A percentile compares a stretch with the other conserved stretches of the same genome.
Evolutionary conservation across 2,888 invertebrate genomes (phyloP).

Genomic region (Galerucella nymphaeae): DNA sequence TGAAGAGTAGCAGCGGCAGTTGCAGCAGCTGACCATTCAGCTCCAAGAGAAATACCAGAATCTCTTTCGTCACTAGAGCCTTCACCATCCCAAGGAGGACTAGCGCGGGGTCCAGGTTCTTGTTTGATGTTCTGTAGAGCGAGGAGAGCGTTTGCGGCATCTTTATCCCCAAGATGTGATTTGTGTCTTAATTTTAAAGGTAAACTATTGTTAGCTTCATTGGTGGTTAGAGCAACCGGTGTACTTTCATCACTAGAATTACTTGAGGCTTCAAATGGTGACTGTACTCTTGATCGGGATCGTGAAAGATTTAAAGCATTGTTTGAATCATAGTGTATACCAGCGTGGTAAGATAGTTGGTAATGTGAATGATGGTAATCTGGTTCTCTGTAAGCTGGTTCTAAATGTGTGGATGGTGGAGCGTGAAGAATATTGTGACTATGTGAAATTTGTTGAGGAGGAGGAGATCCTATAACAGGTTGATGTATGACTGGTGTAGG

Average conservation of each 20-base stretch:
- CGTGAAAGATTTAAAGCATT: slow-evolving; percentile 79
- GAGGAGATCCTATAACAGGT: slow-evolving; percentile 64
- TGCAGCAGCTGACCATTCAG: slow-evolving; percentile 70
- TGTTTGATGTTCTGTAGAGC: slow-evolving; percentile 88
- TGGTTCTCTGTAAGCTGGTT: slow-evolving; percentile 66
- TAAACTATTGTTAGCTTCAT: slow-evolving; percentile 80
- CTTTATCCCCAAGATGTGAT: slow-evolving; percentile 89
- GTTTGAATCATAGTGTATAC: slow-evolving; percentile 68
- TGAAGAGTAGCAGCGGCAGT: slow-evolving; percentile 60
- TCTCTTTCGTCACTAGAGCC: slow-evolving; percentile 92
- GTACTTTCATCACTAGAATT: slow-evolving; percentile 73
- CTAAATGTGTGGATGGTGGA: slow-evolving; percentile 63
- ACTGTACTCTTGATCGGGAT: slow-evolving; percentile 69
- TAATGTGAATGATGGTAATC: slow-evolving; percentile 64
- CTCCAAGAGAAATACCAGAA: slow-evolving; percentile 87
- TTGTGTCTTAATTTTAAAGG: slow-evolving; percentile 93
- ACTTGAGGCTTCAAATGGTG: slow-evolving; percentile 85
- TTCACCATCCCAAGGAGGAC: slow-evolving; percentile 88
- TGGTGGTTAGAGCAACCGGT: slow-evolving; percentile 60
- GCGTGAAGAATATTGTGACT: slow-evolving; percentile 61
- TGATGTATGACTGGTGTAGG: slow-evolving; percentile 74
- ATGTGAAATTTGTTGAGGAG: slow-evolving; percentile 69
- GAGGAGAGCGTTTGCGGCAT: slow-evolving; percentile 84
- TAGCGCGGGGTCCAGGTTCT: slow-evolving; percentile 82
- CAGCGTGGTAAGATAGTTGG: slow-evolving; percentile 64